Base-by-base conservation (phyloP, 1,140 invertebrate species). In the Galleria mellonella region DNA sequence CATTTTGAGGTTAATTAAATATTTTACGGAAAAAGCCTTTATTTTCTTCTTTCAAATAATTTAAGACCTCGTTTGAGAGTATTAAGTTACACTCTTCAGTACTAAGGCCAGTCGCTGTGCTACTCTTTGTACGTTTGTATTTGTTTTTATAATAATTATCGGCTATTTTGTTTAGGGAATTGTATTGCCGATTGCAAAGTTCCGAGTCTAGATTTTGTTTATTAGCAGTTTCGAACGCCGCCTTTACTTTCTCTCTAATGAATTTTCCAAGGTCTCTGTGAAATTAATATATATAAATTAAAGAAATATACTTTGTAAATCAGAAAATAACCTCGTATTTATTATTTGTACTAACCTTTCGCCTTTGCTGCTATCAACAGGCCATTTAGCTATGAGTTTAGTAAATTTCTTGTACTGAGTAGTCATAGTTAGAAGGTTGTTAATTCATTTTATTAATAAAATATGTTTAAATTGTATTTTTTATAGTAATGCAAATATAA, bases 361-460 rank as follows among this genome's bases (percentile, higher is more conserved):
- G 14, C 81, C 72, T 88, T 95, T 96, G 9, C 86, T 85, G 56
- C 86, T 79, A 76, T 95, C 94, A 17, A 94, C 53, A 23, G 94
- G 93, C 94, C 94, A 96, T 72, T 91, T 91, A 74, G 94, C 90
- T 51, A 95, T 88, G 47, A 96, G 79, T 82, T 89, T 90, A 12
- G 93, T 72, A 75, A 93, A 94, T 72, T 91, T 90, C 70, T 91
- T 92, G 70, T 94, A 94, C 59, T 87, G 88, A 52, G 87, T 87
- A 67, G 90, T 89, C 91, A 92, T 91, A 62, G 49, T 51, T 35
- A 40, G 17, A 23, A 23, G 17, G 6, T 23, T 23, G 6, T 23
- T 23, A 23, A 23, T 23, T 23, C 17, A 23, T 23, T 23, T 23
- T 23, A 23, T 3, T 23, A 23, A 23, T 36, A 14, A 15, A 15